A percentile compares a stretch with the other conserved stretches of the same genome.
Evolutionary conservation across 2,113 vertebrate species (phyloP).

Genomic region (Shinisaurus crocodilurus): DNA sequence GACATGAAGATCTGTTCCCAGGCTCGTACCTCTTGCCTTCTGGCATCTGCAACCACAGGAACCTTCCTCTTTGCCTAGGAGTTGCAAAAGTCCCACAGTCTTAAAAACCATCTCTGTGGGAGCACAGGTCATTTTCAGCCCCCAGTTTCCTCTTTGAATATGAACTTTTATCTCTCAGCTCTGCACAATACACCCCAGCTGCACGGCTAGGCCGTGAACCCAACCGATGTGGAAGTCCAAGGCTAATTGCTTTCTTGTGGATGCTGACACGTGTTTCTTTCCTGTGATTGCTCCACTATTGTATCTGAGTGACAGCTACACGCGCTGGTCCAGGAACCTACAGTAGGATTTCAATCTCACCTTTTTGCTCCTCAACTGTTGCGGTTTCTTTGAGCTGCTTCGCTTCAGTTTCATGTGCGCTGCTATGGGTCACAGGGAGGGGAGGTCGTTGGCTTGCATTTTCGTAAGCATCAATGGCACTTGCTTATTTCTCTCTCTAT

Average conservation of each 20-base stretch:
- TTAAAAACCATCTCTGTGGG: neutral
- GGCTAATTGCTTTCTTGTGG: conserved; percentile 41
- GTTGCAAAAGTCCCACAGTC: neutral
- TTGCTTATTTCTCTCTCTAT: conserved; percentile 1
- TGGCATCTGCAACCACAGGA: neutral
- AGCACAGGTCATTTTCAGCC: neutral
- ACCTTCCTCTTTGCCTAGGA: neutral
- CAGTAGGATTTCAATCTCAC: conserved; percentile 32
- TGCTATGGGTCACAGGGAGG: conserved; percentile 1
- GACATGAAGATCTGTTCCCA: neutral
- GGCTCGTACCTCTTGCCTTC: neutral
- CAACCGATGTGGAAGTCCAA: neutral
- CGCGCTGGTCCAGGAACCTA: conserved; percentile 1
- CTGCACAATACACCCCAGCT: neutral
- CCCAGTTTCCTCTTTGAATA: conserved; percentile 17
- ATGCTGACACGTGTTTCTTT: neutral
- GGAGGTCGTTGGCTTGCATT: neutral
- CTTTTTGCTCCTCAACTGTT: neutral
- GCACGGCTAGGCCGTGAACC: neutral
- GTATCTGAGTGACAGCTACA: conserved; percentile 28
- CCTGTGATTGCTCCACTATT: conserved; percentile 11
- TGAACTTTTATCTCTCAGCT: conserved; percentile 20
- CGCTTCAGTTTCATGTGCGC: neutral
- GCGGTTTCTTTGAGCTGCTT: conserved; percentile 13
- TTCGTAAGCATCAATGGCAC: neutral